phyloP scores from a whole-genome alignment of 2,113 vertebrate genomes.

The Trinectes maculatus region DNA sequence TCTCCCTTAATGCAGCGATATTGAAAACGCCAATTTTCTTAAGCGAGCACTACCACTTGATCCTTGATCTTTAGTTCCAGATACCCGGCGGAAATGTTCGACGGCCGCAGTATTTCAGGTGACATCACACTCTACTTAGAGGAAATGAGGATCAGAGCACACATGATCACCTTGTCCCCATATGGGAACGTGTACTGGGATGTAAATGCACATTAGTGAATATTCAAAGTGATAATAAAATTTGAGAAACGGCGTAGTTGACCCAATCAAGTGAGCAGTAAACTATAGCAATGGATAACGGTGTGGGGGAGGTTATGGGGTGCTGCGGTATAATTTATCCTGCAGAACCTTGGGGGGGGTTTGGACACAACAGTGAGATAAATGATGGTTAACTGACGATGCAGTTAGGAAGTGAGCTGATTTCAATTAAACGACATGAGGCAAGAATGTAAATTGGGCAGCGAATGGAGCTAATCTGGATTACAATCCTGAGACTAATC shows the following conservation, averaged over 20 bases:
- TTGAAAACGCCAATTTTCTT: constrained; percentile 50
- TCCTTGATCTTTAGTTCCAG: constrained; percentile 21
- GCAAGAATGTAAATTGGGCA: constrained; percentile 47
- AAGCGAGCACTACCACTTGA: constrained; percentile 30
- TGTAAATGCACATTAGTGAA: constrained; percentile 25
- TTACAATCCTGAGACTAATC: constrained; percentile 64
- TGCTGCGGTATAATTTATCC: constrained; percentile 53
- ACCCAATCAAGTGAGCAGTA: constrained; percentile 29
- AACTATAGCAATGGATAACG: constrained; percentile 30
- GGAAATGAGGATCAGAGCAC: neutral
- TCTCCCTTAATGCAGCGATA: constrained; percentile 45
- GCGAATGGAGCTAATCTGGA: constrained; percentile 66
- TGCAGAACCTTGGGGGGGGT: constrained; percentile 24
- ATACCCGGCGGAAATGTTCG: neutral
- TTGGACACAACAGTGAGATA: neutral
- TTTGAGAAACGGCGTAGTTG: constrained; percentile 8
- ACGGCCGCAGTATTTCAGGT: neutral
- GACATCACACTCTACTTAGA: constrained; percentile 1
- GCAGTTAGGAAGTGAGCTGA: constrained; percentile 5
- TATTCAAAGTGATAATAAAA: constrained; percentile 25
- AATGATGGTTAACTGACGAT: too few relatives aligned
- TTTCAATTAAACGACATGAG: constrained; percentile 45
- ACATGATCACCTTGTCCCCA: neutral
- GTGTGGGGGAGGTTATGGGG: constrained; percentile 50
- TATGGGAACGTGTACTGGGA: constrained; percentile 7